phyloP scores from a whole-genome alignment of 1,140 invertebrate genomes.

The Phenacoccus solenopsis region DNA sequence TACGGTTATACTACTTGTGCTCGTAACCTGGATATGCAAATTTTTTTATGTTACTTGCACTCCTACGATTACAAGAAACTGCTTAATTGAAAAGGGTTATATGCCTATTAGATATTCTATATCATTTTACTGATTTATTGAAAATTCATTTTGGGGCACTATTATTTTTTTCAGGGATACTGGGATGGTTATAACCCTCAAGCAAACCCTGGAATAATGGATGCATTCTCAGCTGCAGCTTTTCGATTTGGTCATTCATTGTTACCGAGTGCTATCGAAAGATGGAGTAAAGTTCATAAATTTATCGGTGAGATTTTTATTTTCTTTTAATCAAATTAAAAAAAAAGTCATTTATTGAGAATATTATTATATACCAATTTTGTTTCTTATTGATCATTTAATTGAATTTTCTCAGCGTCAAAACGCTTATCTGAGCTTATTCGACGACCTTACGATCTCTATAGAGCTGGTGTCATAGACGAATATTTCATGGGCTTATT shows the following conservation, averaged over 20 bases:
- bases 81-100: too few species aligned
- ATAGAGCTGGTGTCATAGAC: constrained; percentile 77
- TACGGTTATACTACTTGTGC: too few species aligned
- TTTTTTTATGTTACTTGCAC: too few species aligned
- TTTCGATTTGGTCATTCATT: constrained; percentile 84
- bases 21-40: too few species aligned
- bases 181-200: constrained; percentile 79
- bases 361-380: too few species aligned
- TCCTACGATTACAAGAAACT: too few species aligned
- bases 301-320: constrained; percentile 66
- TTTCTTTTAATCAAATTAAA: too few species aligned
- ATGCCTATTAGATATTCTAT: too few species aligned
- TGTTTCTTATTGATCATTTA: too few species aligned
- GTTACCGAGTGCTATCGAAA: constrained; percentile 71
- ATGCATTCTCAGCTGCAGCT: constrained; percentile 75
- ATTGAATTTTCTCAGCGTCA: constrained; percentile 65
- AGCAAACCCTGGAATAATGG: constrained; percentile 74
- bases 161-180: constrained; percentile 47
- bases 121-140: too few species aligned
- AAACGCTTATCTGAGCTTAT: constrained; percentile 79
- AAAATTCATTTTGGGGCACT: too few species aligned
- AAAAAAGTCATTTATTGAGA: too few species aligned
- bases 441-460: constrained; percentile 76
- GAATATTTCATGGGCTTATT: constrained; percentile 85
- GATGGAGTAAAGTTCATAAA: constrained; percentile 87